Evolutionary conservation across 2,113 vertebrate genomes (phyloP), one percentile per base, ranked within the genome.

Genomic region (Ranitomeya variabilis): DNA sequence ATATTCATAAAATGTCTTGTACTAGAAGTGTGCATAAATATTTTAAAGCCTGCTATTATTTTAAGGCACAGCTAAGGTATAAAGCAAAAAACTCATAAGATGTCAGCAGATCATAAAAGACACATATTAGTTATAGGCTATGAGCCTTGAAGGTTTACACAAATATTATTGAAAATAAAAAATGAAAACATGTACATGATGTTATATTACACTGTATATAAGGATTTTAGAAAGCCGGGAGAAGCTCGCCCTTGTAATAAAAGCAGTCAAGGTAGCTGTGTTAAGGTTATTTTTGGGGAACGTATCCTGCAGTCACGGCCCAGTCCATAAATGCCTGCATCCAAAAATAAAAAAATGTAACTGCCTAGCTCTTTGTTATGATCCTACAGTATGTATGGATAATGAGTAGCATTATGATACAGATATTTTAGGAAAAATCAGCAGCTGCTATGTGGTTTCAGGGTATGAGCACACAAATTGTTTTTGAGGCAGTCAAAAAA

Each of bases 1-100:
- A 74, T 76, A 76, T 76, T 76, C 73, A 76, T 76, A 76, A 76
- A 76, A 76, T 76, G 73, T 76, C 73, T 19, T 76, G 73, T 76
- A 51, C 73, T 76, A 52, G 73, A 76, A 52, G 18, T 19, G 73
- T 21, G 45, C 21, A 76, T 76, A 76, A 76, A 76, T 76, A 76
- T 76, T 76, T 76, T 76, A 76, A 21, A 76, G 45, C 37, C 73
- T 76, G 73, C 45, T 19, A 76, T 76, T 76, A 76, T 76, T 76
- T 76, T 76, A 76, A 76, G 73, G 52, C 73, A 76, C 73, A 76
- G 45, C 73, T 10, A 74, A 52, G 73, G 37, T 76, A 76, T 52
- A 52, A 76, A 76, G 73, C 73, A 45, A 31, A 18, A 74, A 6
- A 76, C 7, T 45, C 18, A 76, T 10, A 52, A 76, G 37, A 73